Evolutionary conservation across 2,888 invertebrate genomes (phyloP), one percentile per base, ranked within the genome.

Genomic region (Listrodromus nycthemerus): DNA sequence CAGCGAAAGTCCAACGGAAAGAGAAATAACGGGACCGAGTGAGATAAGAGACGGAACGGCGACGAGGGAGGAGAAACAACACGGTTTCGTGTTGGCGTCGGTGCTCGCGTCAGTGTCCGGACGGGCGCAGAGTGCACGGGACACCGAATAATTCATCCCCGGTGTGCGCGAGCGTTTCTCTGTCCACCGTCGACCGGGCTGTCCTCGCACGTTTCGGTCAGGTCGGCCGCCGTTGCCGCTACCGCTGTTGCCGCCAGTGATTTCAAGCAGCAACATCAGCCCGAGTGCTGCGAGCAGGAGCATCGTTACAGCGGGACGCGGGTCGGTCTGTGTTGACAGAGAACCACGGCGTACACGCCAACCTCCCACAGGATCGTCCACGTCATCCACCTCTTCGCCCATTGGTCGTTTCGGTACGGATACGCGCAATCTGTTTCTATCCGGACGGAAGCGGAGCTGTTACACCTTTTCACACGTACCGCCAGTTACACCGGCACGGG

Each of bases 101-200:
- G 89, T 88, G 89, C 86, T 33, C 89, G 37, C 37, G 37, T 37
- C 37, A 37, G 37, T 37, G 37, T 37, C 37, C 37, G 37, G 87
- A 85, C 80, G 88, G 88, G 87, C 87, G 87, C 89, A 87, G 89
- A 89, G 91, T 91, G 91, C 89, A 90, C 83, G 90, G 91, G 92
- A 92, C 91, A 91, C 91, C 90, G 89, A 92, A 92, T 93, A 92
- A 93, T 93, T 93, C 91, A 93, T 93, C 90, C 90, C 88, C 58
- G 63, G 41, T 70, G 37, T 10, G 37, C 58, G 37, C 71, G 65
- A 45, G 55, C 41, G 37, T 65, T 24, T 80, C 82, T 75, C 74
- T 66, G 73, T 75, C 77, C 79, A 70, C 70, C 76, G 66, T 81
- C 55, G 67, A 80, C 80, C 52, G 67, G 30, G 48, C 75, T 52